phyloP scores from a whole-genome alignment of 2,888 invertebrate genomes.

The Halocaridina rubra region DNA sequence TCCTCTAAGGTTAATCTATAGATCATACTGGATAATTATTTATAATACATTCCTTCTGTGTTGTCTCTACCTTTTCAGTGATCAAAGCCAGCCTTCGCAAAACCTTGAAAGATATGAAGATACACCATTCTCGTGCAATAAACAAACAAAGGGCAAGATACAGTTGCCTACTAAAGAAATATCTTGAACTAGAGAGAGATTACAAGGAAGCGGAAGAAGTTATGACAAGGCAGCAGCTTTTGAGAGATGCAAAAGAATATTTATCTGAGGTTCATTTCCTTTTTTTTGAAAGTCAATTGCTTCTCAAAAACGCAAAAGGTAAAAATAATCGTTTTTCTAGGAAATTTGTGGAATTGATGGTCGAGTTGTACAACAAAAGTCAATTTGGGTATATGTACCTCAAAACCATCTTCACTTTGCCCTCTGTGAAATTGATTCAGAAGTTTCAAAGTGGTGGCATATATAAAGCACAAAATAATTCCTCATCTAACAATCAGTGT shows the following conservation, averaged over 20 bases:
- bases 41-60: no score
- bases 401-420: constrained; percentile 38
- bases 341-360: constrained; percentile 19
- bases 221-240: constrained; percentile 31
- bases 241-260: constrained; percentile 33
- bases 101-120: constrained; percentile 15
- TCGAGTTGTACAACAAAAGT: constrained; percentile 31
- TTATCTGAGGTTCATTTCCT: constrained; percentile 32
- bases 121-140: not conserved
- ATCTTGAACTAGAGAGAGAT: constrained; percentile 18
- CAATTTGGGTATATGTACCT: constrained; percentile 39
- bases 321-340: constrained; percentile 39
- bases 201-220: not conserved
- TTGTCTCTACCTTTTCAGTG: not conserved
- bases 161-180: constrained; percentile 26
- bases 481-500: no score
- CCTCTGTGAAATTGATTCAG: constrained; percentile 21
- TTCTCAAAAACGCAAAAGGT: constrained; percentile 20
- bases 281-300: constrained; percentile 50
- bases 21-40: no score
- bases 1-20: no score
- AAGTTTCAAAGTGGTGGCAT: constrained; percentile 15
- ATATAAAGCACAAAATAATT: not conserved
- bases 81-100: not conserved
- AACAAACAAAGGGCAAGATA: constrained; percentile 36